phyloP scores from a whole-genome alignment of 2,797 vertebrate genomes.

The Allenopithecus nigroviridis region DNA sequence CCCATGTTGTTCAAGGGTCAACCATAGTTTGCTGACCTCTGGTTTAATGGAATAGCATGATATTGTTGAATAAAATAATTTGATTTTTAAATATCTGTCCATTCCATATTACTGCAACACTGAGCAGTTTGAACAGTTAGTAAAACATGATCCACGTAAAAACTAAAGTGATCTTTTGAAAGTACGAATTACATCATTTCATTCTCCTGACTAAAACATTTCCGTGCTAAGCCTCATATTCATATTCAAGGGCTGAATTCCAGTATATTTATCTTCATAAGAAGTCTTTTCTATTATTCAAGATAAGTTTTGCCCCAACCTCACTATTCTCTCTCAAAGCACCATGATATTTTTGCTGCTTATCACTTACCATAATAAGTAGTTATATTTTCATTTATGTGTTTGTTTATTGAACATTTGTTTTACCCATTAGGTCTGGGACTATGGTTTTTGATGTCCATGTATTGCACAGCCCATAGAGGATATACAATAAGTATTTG shows the following conservation, averaged over 20 bases:
- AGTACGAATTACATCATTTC: not conserved
- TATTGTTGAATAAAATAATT: not conserved
- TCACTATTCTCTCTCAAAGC: not conserved
- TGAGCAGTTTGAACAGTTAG: not conserved
- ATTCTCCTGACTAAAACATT: not conserved
- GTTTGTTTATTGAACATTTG: not conserved
- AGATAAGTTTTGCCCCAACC: not conserved
- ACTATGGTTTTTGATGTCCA: not conserved
- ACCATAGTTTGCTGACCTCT: not conserved
- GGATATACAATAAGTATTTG: not conserved
- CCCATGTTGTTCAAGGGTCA: not conserved
- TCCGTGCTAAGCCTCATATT: not conserved
- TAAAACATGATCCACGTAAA: not conserved
- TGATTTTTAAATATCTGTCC: not conserved
- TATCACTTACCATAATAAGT: not conserved
- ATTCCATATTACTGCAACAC: too few species aligned
- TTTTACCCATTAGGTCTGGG: not conserved
- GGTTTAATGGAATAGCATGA: not conserved
- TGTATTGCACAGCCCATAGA: not conserved
- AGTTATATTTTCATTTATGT: not conserved
- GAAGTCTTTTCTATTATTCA: not conserved
- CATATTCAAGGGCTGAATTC: not conserved
- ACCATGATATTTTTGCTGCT: not conserved
- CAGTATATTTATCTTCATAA: not conserved
- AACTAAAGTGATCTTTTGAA: not conserved